These are phyloP conservation scores for Spisula subtruncata DNA, from an alignment of 2,888 invertebrate genomes.

Conservation along the genomic window DNA sequence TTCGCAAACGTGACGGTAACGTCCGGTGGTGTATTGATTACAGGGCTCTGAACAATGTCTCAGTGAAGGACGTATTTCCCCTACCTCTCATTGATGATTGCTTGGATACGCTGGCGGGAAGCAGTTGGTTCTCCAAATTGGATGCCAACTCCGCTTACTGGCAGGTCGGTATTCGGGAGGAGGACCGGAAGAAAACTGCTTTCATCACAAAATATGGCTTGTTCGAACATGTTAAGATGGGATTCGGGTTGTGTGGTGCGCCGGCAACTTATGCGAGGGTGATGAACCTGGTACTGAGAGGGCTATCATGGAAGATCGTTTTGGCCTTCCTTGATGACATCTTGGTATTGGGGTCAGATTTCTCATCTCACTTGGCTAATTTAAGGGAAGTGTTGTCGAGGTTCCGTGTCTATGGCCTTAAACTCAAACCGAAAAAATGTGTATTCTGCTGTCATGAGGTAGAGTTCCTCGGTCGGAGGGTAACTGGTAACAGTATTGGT, in stretches of 20 bases:
- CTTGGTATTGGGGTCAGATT: conserved; percentile 56
- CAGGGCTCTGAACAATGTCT: no score
- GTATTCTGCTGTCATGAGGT: background rate
- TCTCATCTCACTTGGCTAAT: conserved; percentile 61
- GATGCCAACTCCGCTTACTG: no score
- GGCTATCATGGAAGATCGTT: conserved; percentile 58
- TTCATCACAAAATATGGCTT: no score
- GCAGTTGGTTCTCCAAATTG: no score
- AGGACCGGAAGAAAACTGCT: no score
- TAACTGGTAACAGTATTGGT: background rate
- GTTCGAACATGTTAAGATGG: conserved; percentile 69
- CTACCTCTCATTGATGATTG: conserved; percentile 62
- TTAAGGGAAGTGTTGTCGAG: conserved; percentile 44
- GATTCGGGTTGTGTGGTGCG: conserved; percentile 71
- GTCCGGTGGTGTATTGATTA: no score
- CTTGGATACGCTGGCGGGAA: no score
- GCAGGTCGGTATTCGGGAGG: no score
- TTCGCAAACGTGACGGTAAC: no score
- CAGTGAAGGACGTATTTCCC: conserved; percentile 63
- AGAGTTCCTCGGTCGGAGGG: background rate
- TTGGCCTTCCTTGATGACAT: conserved; percentile 70
- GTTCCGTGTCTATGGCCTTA: background rate
- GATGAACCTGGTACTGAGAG: conserved; percentile 66
- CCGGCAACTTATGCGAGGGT: conserved; percentile 71
- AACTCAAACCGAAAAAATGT: background rate